Evolutionary conservation across 2,888 invertebrate genomes (phyloP), one percentile per base, ranked within the genome.

Genomic region (Portevinia maculata): DNA sequence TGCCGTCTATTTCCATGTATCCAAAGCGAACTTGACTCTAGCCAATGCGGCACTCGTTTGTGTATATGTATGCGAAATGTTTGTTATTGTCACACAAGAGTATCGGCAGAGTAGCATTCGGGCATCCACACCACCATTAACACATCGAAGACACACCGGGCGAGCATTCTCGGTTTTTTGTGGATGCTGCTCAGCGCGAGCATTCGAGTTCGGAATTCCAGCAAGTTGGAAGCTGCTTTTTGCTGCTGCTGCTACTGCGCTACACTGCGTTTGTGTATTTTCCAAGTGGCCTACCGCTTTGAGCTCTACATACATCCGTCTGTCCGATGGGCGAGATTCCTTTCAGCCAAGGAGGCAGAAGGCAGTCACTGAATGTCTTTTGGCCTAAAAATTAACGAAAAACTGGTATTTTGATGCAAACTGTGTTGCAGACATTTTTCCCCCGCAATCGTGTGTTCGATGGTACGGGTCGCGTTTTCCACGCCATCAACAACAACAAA

Each of bases 151-250:
- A 39, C 17, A 75, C 50, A 78, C 73, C 64, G 64, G 73, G 62
- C 64, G 86, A 88, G 89, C 89, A 89, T 89, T 89, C 89, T 86
- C 86, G 87, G 24, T 88, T 89, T 89, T 89, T 89, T 89, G 89
- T 88, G 89, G 86, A 86, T 85, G 87, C 86, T 87, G 86, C 87
- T 88, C 89, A 89, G 78, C 55, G 76, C 83, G 73, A 78, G 88
- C 89, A 89, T 89, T 89, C 89, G 89, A 88, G 89, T 89, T 88
- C 89, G 89, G 89, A 89, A 89, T 89, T 89, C 89, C 89, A 89
- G 88, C 89, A 89, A 89, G 89, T 88, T 89, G 89, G 89, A 87
- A 89, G 89, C 89, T 89, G 87, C 86, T 87, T 88, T 89, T 89
- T 89, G 85, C 84, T 86, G 85, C 85, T 79, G 73, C 70, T 67